Evolutionary conservation across 2,888 invertebrate species (phyloP), one percentile per base, ranked within the genome.

Genomic region (Zygothrica quintamaculata): DNA sequence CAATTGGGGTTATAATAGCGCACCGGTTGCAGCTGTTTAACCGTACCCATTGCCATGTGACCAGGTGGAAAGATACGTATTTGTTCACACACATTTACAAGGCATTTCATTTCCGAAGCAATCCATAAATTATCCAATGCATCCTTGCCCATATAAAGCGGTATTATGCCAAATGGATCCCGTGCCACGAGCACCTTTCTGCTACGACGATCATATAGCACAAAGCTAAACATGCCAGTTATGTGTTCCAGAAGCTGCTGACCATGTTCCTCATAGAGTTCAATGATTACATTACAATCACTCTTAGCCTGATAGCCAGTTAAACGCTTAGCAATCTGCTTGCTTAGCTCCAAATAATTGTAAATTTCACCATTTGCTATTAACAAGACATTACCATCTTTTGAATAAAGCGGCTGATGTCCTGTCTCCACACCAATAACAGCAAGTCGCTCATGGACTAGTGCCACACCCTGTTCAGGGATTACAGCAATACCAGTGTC

Each of bases 331-430:
- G 75, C 82, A 22, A 90, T 88, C 56, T 77, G 77, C 7, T 66
- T 60, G 1, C 87, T 51, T 12, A 87, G 61, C 37, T 90, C 81
- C 37, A 84, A 34, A 31, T 89, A 90, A 58, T 90, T 90, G 68
- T 90, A 90, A 15, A 90, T 89, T 64, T 90, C 90, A 1, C 89
- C 90, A 50, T 90, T 90, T 40, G 85, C 90, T 9, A 89, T 82
- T 25, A 90, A 40, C 6, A 78, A 51, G n/a, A 90, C 53, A 11
- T 77, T 76, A 2, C 78, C 89, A 50, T 90, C 87, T 12, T 68
- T 51, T 0, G 89, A 90, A 44, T 65, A 68, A 1, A 90, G 69
- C 1, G 90, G 90, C 61, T 90, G 90, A 50, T 90, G 84, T 0
- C 90, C 90, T 12, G 79, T 84, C n/a, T 71, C 73, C 7, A 90